Conservation (phyloP, 2,797 vertebrate species). For the Hypotaenidia philippensis region DNA sequence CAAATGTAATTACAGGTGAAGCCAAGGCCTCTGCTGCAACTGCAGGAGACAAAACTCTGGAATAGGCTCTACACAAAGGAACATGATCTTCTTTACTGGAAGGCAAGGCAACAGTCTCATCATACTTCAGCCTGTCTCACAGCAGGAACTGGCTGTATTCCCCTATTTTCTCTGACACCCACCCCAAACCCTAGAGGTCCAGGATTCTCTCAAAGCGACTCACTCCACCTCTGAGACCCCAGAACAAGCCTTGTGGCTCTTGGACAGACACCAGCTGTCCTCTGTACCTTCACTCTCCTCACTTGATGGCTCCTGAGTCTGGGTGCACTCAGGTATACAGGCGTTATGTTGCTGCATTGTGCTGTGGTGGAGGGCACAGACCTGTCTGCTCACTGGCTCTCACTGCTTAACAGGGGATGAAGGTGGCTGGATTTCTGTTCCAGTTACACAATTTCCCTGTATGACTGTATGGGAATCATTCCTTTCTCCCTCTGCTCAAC, state of each 20-base stretch:
- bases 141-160: neutral
- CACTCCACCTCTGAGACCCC: neutral
- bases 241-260: rapidly evolving
- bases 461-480: neutral
- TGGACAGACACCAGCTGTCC: rapidly evolving
- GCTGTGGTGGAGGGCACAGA: no score
- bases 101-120: rapidly evolving
- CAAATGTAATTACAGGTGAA: neutral
- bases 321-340: no score
- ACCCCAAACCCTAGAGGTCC: neutral
- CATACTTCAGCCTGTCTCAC: neutral
- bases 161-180: neutral
- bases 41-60: rapidly evolving
- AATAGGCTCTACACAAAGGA: neutral
- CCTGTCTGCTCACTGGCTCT: neutral
- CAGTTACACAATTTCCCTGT: neutral
- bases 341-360: neutral
- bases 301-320: neutral
- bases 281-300: neutral
- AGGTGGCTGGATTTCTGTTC: neutral
- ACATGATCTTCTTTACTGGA: neutral
- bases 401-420: rapidly evolving
- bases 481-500: neutral
- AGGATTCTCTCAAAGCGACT: neutral
- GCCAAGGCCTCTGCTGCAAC: neutral